These are phyloP conservation scores for Azemiops feae DNA, from an alignment of 2,113 vertebrate species.

Conservation along the genomic window DNA sequence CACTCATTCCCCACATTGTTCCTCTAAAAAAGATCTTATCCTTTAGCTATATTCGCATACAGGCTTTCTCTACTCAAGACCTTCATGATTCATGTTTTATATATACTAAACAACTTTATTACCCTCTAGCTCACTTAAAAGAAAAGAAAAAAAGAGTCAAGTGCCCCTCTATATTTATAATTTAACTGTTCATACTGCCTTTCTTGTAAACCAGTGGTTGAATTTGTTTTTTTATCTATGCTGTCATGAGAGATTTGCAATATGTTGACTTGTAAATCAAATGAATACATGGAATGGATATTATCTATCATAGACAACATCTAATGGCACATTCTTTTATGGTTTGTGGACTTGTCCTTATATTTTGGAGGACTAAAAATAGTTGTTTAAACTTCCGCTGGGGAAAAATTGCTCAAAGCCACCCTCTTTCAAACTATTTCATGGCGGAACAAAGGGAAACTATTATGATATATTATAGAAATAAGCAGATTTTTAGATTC, in stretches of 20 bases:
- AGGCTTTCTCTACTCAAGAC: background rate
- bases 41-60: background rate
- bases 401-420: background rate
- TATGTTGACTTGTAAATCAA: background rate
- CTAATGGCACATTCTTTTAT: background rate
- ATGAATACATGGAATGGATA: background rate
- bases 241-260: background rate
- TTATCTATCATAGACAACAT: background rate
- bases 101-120: background rate
- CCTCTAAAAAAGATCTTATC: slow-evolving; percentile 4
- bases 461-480: background rate
- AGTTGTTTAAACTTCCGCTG: background rate
- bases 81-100: background rate
- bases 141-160: background rate
- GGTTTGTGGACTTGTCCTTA: background rate
- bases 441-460: background rate
- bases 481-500: background rate
- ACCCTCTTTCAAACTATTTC: background rate
- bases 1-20: background rate
- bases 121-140: background rate
- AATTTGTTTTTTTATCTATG: background rate
- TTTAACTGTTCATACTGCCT: background rate
- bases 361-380: background rate
- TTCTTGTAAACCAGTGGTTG: background rate
- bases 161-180: background rate